Conservation (phyloP, 2,888 invertebrate species). For the Tachina fera region DNA sequence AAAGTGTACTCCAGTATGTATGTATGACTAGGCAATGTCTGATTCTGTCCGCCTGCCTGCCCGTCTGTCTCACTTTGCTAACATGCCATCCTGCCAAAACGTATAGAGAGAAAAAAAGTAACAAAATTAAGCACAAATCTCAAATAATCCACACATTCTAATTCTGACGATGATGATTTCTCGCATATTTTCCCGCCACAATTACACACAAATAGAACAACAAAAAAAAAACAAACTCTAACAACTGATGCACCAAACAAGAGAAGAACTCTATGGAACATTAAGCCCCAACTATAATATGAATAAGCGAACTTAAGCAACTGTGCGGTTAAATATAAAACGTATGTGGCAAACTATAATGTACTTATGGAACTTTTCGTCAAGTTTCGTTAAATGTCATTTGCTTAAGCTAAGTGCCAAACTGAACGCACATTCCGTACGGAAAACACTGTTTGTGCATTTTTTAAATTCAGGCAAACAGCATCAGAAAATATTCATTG, state of each 20-base stretch:
- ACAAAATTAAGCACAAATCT: conserved; percentile 56
- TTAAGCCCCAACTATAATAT: no score
- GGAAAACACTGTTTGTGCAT: no score
- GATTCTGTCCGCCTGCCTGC: conserved; percentile 66
- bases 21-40: conserved; percentile 58
- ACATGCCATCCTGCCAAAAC: conserved; percentile 73
- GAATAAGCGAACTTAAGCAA: no score
- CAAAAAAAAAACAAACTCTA: conserved; percentile 1
- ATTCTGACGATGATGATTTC: conserved; percentile 75
- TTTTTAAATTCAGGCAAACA: no score
- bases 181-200: conserved; percentile 71
- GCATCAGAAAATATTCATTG: no score
- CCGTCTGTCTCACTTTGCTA: conserved; percentile 56
- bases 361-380: no score
- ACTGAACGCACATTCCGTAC: no score
- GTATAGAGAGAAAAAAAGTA: conserved; percentile 68
- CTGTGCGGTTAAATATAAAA: no score
- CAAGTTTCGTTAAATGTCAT: no score
- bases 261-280: conserved; percentile 35
- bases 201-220: conserved; percentile 31
- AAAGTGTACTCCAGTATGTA: conserved; percentile 43
- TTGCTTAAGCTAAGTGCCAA: no score
- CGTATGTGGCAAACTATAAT: no score
- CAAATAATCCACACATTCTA: conserved; percentile 76
- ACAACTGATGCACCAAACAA: conserved; percentile 21